phyloP scores from a whole-genome alignment of 2,797 vertebrate species.

The Notoglanidium macrostoma region DNA sequence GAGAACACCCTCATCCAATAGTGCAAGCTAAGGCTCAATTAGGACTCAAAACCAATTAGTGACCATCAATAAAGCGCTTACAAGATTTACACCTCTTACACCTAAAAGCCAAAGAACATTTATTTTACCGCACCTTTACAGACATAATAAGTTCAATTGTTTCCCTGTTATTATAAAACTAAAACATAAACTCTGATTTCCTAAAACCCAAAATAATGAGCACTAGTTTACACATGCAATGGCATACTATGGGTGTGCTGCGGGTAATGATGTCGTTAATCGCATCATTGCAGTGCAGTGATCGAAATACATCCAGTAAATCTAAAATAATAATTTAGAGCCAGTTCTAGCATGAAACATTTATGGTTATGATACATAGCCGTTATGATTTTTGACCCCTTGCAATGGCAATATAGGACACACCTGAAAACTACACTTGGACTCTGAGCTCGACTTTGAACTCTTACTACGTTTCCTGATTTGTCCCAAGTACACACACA shows the following conservation, averaged over 20 bases:
- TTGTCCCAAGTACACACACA: neutral
- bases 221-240: neutral
- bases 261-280: neutral
- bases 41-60: constrained; percentile 59
- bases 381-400: neutral
- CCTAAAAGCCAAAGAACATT: constrained; percentile 38
- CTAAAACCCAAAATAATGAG: neutral
- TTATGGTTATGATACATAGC: neutral
- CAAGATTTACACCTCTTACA: constrained; percentile 35
- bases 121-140: constrained; percentile 17
- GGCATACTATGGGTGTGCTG: too few species aligned
- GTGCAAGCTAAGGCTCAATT: constrained; percentile 50
- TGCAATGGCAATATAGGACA: neutral
- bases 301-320: neutral
- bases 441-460: neutral
- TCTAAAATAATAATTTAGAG: neutral
- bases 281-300: neutral
- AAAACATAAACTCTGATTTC: neutral
- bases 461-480: neutral
- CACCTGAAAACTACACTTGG: neutral
- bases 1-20: constrained; percentile 47
- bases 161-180: neutral
- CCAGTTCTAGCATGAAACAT: neutral
- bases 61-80: constrained; percentile 52
- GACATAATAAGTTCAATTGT: neutral